Base-by-base conservation (phyloP, 2,888 invertebrate species). In the Pristionchus mayeri region DNA sequence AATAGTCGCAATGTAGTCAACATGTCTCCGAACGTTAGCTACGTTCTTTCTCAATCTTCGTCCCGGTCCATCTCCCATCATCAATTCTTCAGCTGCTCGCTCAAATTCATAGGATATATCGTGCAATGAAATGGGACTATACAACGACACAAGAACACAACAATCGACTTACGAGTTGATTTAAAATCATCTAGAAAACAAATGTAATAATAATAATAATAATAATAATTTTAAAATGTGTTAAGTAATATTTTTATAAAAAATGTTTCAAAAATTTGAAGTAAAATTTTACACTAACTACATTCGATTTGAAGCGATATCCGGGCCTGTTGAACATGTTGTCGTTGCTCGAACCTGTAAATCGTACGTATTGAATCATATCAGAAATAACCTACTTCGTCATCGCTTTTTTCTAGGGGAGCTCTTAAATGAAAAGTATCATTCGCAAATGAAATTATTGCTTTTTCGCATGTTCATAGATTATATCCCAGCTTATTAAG, bases 11-110 rank as follows among this genome's bases (percentile, higher is more conserved):
- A 91, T 90, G 75, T 91, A 92, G 83, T 93, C 93, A 6, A 93
- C 90, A 81, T 92, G 92, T 34, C 91, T 84, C 27, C 92, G 84
- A 7, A 93, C 91, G 78, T 93, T 93, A 9, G 92, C 91, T 9
- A 92, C 91, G 88, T 91, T 92, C 79, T 92, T 91, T n/a, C 92
- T 85, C 18, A 92, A 85, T 71, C 92, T 84, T 60, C 92, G 63
- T 76, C 92, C 92, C 0, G 92, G 91, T 3, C 91, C 92, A 78
- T 88, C 88, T 30, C 86, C 87, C 87, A 87, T 87, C 75, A 86
- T 63, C 40, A 79, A 78, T 27, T 85, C 85, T 16, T 85, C 85
- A 3, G 75, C 79, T 24, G 76, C 84, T 57, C 84, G 27, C 84
- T 84, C 18, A 78, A 84, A 44, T 44, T 52, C 37, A 30, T 1